These are phyloP conservation scores for Nemapogon koenigi DNA, from an alignment of 2,888 invertebrate species.

Conservation along the genomic window DNA sequence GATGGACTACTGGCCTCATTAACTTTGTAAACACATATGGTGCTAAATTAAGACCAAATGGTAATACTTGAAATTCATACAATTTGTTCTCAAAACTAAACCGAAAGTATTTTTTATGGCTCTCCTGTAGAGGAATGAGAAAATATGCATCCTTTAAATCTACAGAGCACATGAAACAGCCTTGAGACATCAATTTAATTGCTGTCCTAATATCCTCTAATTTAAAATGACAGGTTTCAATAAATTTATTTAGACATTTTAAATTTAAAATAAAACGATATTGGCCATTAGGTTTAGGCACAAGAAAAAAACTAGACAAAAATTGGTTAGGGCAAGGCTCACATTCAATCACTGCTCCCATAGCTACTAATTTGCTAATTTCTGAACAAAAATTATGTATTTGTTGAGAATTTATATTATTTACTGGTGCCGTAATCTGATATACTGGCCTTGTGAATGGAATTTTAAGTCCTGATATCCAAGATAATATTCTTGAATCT, in stretches of 20 bases:
- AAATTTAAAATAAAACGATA: conserved; percentile 9
- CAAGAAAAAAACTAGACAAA: conserved; percentile 8
- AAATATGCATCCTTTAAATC: conserved; percentile 11
- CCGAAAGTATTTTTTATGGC: conserved; percentile 6
- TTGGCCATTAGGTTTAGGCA: conserved; percentile 10
- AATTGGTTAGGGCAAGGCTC: background rate
- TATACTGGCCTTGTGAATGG: background rate
- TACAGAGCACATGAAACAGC: conserved; percentile 6
- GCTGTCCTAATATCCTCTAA: conserved; percentile 13
- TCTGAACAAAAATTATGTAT: background rate
- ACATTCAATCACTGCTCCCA: background rate
- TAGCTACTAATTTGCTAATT: background rate
- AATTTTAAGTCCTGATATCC: background rate
- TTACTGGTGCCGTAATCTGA: background rate
- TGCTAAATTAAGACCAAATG: conserved; percentile 1
- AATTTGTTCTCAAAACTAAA: conserved; percentile 4
- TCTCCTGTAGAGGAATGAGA: conserved; percentile 6
- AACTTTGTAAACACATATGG: conserved; percentile 5
- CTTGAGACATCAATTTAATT: conserved; percentile 4
- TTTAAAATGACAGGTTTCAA: conserved; percentile 9
- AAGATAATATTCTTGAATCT: background rate
- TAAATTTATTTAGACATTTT: conserved; percentile 10
- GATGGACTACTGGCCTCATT: background rate
- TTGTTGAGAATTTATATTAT: background rate
- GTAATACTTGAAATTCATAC: conserved; percentile 3